Evolutionary conservation across 2,888 invertebrate genomes (phyloP), one percentile per base, ranked within the genome.

Genomic region (Nephrocerus scutellatus): DNA sequence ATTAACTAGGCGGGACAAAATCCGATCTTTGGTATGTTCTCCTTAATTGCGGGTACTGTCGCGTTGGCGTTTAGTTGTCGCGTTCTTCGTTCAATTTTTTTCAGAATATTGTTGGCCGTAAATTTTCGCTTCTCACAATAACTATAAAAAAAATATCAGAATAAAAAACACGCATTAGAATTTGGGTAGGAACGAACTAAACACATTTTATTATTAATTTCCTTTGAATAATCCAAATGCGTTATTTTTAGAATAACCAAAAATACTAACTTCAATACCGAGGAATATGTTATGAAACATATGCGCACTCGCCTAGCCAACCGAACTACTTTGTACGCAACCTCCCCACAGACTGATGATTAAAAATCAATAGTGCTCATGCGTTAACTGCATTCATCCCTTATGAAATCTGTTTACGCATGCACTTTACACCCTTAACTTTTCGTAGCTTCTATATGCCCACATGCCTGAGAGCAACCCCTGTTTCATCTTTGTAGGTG

Each of bases 301-400:
- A n/a, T n/a, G n/a, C n/a, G n/a, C n/a, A n/a, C n/a, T n/a, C n/a
- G n/a, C n/a, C n/a, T n/a, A n/a, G n/a, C n/a, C n/a, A n/a, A n/a
- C n/a, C n/a, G n/a, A n/a, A n/a, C n/a, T n/a, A n/a, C n/a, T n/a
- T n/a, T n/a, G n/a, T n/a, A n/a, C 47, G 52, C 53, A 58, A 57
- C 59, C 59, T 61, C 59, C 61, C 60, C 61, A 60, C 54, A 54
- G 59, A 61, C 59, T 59, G 59, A 59, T 45, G 35, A 44, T 41
- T 47, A 55, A 59, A 61, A 61, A 61, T 59, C 59, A 58, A 61
- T 61, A 60, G 55, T 36, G 52, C 55, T 53, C 56, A 60, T 57
- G 57, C 57, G 56, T 57, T 56, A 55, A 34, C 36, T 49, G 45
- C 41, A 48, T 41, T 46, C 39, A 40, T 41, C 45, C 45, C 45